phyloP scores from a whole-genome alignment of 2,888 invertebrate genomes.

The Tineola bisselliella region DNA sequence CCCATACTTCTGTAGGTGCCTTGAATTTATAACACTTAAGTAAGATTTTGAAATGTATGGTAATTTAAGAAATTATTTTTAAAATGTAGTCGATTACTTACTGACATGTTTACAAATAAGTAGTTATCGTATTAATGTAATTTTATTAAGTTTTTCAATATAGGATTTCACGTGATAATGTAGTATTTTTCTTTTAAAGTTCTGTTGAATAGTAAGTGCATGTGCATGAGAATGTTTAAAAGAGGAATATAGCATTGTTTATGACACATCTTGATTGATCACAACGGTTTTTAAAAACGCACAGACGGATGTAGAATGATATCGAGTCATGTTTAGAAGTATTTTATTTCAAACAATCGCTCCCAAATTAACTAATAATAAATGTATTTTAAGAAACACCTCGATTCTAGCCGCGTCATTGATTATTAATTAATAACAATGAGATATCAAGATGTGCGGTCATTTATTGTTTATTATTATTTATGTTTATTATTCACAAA shows the following conservation, averaged over 20 bases:
- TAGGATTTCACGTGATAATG: too few species aligned
- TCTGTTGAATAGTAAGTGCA: too few species aligned
- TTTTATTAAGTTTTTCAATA: too few species aligned
- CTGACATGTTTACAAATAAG: not conserved
- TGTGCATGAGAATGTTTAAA: too few species aligned
- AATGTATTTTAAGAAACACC: not conserved
- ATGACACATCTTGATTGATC: not conserved
- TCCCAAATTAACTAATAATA: conserved; percentile 11
- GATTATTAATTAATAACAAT: conserved; percentile 50
- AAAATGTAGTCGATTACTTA: not conserved
- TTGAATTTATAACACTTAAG: conserved; percentile 1
- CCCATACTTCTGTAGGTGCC: not conserved
- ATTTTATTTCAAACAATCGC: conserved; percentile 5
- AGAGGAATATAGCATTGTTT: not conserved
- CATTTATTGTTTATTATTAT: not conserved
- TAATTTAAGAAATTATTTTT: not conserved
- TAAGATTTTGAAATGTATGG: not conserved
- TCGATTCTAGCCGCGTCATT: conserved; percentile 43
- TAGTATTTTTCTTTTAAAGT: too few species aligned
- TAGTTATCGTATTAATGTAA: too few species aligned
- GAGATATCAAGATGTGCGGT: conserved; percentile 6
- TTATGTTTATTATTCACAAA: not conserved
- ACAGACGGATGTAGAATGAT: not conserved
- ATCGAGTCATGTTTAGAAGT: not conserved
- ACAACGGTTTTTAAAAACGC: not conserved